Evolutionary conservation across 2,113 vertebrate species (phyloP).

Genomic region (Gadus chalcogrammus): DNA sequence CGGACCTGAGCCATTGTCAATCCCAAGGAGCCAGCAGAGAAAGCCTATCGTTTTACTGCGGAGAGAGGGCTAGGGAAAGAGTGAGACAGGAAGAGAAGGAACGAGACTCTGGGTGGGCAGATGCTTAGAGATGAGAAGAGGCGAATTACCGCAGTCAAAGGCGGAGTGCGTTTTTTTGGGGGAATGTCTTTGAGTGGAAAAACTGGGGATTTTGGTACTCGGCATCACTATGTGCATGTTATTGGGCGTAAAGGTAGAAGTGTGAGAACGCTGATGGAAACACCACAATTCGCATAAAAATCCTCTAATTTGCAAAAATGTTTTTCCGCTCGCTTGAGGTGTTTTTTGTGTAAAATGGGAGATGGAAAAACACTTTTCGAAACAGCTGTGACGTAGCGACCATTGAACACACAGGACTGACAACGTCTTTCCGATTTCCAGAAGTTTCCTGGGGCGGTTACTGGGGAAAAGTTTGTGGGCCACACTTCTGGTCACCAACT

Average conservation of each 20-base stretch:
- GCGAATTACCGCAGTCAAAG: constrained; percentile 37
- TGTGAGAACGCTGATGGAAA: background rate
- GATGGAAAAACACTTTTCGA: no score
- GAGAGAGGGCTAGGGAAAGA: background rate
- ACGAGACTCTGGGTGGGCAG: constrained; percentile 48
- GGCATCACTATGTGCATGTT: constrained; percentile 12
- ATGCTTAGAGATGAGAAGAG: constrained; percentile 30
- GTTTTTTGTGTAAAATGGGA: no score
- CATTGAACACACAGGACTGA: no score
- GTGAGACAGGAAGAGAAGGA: background rate
- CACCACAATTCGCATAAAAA: no score
- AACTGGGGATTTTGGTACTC: background rate
- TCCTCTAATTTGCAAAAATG: no score
- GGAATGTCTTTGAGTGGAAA: constrained; percentile 10
- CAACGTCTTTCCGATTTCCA: no score
- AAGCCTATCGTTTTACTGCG: constrained; percentile 59
- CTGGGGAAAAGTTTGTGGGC: no score
- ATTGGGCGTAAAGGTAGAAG: constrained; percentile 15
- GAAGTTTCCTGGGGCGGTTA: no score
- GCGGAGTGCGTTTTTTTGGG: background rate
- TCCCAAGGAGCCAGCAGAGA: constrained; percentile 33
- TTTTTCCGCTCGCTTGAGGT: no score
- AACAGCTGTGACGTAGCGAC: no score
- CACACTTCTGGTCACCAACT: no score
- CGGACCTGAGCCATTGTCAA: constrained; percentile 63